Evolutionary conservation across 1,140 invertebrate genomes (phyloP), one percentile per base, ranked within the genome.

Genomic region (Ectropis grisescens): DNA sequence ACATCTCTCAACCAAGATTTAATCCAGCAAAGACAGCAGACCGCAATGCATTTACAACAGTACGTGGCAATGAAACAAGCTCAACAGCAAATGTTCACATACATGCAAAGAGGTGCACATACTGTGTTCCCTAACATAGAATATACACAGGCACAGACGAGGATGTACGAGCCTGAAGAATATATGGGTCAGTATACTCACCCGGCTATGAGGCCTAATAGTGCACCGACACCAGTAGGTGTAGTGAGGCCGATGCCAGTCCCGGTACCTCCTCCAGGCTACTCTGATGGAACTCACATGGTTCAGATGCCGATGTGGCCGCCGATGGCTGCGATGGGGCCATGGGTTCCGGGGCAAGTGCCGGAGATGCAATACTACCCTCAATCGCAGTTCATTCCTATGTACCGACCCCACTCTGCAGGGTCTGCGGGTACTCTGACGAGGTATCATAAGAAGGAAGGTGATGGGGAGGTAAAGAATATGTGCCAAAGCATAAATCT

Each of bases 1-100:
- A 34, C 59, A 3, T 46, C 45, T 11, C 43, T 58, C 3, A 44
- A 56, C 1, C 64, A 55, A 29, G 75, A 83, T 24, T 37, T 79
- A 25, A 67, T 51, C 0, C 68, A 81, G 29, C 79, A 81, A 30
- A 62, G 80, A 29, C 82, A 83, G 29, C 82, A 83, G 44, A 83
- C 82, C 0, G 78, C 72, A 0, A 55, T 83, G 16, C 76, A 82
- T 31, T 50, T 83, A 14, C 82, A 83, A 36, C 82, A 83, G 38
- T 83, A 82, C 36, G 82, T 83, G 0, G 82, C 82, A 1, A 83
- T 83, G 82, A 83, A 83, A 37, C 82, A 83, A 59, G 82, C 82
- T 0, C 82, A 83, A 33, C 82, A 83, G 37, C 76, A 82, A 15
- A 80, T 83, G 74, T 79, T 68, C 31, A 65, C 68, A 1, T 79